Evolutionary conservation across 2,888 invertebrate species (phyloP), one percentile per base, ranked within the genome.

Genomic region (Drepanosiphum platanoidis): DNA sequence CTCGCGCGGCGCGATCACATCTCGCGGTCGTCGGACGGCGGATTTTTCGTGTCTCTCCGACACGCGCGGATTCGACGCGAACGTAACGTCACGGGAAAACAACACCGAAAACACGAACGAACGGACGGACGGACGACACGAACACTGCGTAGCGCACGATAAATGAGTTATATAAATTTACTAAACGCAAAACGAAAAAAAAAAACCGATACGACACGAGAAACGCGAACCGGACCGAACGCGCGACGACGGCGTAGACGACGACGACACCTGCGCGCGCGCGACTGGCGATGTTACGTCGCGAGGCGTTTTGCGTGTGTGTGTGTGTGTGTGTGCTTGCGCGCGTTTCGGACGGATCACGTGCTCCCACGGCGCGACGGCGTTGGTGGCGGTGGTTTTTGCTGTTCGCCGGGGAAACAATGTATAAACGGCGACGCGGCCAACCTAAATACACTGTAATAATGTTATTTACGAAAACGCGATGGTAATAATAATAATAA

Each of bases 301-400:
- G 27, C n/a, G 70, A 22, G 27, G 52, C 66, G 61, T 27, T 11
- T 42, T 7, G 42, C 42, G 42, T 11, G 66, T 30, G 36, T 5
- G 70, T 9, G 39, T 9, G 30, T 18, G 27, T 71, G 13, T 27
- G 30, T 9, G 42, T n/a, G 9, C 27, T 11, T 3, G 30, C 18
- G 83, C 34, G 71, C 32, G 39, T 64, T 52, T n/a, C 72, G 30
- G 30, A 30, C 66, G 46, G 74, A 84, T 84, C 83, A 84, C 83
- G 83, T 84, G 83, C 75, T 75, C 74, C 66, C 75, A 82, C 72
- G 39, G 30, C 32, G 30, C 32, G 15, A 9, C 9, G 15, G n/a
- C 64, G 32, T n/a, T 66, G 61, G 27, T 27, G 77, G 15, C 32
- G 32, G 36, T 30, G 8, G 64, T 0, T 5, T 71, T 18, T 15